Conservation (phyloP, 2,888 invertebrate species). For the Apotomis betuletana region DNA sequence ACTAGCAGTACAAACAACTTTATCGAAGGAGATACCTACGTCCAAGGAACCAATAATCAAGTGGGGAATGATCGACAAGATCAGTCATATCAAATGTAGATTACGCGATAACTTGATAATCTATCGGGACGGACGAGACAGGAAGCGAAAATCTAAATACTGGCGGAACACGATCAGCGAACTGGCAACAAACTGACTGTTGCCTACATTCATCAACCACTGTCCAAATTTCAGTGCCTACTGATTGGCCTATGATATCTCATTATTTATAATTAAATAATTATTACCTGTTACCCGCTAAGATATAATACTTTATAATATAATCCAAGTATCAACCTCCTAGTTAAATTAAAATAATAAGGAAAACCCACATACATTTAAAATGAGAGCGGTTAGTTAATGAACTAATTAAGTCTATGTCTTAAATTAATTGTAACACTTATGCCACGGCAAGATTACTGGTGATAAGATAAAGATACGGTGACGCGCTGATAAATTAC, state of each 20-base stretch:
- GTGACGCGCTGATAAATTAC: constrained; percentile 19
- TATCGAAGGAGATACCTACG: constrained; percentile 47
- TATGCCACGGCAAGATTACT: constrained; percentile 6
- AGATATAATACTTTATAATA: background rate
- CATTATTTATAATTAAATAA: background rate
- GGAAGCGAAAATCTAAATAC: constrained; percentile 48
- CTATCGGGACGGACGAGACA: constrained; percentile 48
- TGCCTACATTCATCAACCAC: constrained; percentile 10
- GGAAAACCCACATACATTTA: background rate
- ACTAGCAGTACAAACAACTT: constrained; percentile 47
- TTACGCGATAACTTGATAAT: constrained; percentile 53
- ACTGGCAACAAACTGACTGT: constrained; percentile 19
- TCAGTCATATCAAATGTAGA: constrained; percentile 50
- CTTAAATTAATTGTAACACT: constrained; percentile 7
- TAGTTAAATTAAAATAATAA: constrained; percentile 1
- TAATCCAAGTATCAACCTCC: background rate
- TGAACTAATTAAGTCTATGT: background rate
- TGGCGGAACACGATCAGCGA: constrained; percentile 29
- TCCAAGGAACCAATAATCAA: constrained; percentile 47
- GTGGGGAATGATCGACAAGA: constrained; percentile 45
- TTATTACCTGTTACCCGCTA: background rate
- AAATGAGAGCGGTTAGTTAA: background rate
- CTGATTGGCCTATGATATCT: background rate
- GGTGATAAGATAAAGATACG: constrained; percentile 31
- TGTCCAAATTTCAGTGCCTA: background rate